Base-by-base conservation (phyloP, 2,888 invertebrate genomes). In the Oscheius sp. region DNA sequence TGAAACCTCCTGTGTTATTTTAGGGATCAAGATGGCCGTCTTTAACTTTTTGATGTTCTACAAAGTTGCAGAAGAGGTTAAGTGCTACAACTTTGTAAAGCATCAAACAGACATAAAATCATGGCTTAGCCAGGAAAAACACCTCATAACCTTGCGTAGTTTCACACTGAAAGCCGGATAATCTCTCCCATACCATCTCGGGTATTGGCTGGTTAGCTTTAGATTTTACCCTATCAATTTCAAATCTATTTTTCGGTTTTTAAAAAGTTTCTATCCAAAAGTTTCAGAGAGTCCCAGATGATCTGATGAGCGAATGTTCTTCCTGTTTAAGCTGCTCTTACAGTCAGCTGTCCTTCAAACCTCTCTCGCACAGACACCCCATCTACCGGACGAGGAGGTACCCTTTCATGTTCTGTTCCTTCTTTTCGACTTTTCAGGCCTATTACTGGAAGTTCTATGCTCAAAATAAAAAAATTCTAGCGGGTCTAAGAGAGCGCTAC, bases 381-480 rank as follows among this genome's bases (percentile, higher is more conserved):
- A 53, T 55, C 68, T 55, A 37, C 47, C 37, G 13, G 62, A 47
- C n/a, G 62, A 37, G 13, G 62, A 21, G 21, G 62, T 42, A 47
- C 35, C 11, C 5, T 29, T 3, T 29, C 35, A 11, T 11, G 32
- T 33, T 35, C n/a, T 10, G 5, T 29, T 62, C 37, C 47, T 10
- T 62, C 13, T 66, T 55, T 3, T 11, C 33, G 3, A 3, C 11
- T 29, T 76, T 82, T 59, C 76, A 83, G 84, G 79, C 78, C 60
- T 84, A 84, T 74, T 83, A 84, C 76, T 84, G 83, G 84, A 80
- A 81, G 73, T 75, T 83, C 63, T 82, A 81, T 70, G 75, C 76
- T 51, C 80, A 84, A 55, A 84, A 84, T 74, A 81, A 83, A 68
- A 71, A 76, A 47, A 83, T 83, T 65, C 78, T 84, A 59, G 75